Evolutionary conservation across 2,888 invertebrate genomes (phyloP).

Genomic region (Heliconius cydno): DNA sequence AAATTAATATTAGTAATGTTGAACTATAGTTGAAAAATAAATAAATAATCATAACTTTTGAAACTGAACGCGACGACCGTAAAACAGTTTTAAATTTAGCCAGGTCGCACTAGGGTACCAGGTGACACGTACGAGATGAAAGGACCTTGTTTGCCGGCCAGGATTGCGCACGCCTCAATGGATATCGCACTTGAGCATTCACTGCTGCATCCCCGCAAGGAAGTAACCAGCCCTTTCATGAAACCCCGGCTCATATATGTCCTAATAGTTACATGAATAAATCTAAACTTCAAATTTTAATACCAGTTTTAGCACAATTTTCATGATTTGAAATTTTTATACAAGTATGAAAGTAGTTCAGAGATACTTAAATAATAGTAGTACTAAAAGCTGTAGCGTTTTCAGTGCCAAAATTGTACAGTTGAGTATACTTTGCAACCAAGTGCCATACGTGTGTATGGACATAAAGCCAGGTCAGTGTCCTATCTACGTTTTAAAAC

Average conservation of each 20-base stretch:
- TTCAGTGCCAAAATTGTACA: constrained; percentile 35
- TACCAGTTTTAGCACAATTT: neutral
- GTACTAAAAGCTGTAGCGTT: constrained; percentile 21
- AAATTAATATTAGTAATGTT: neutral
- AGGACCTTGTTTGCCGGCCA: constrained; percentile 70
- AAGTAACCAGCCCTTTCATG: constrained; percentile 70
- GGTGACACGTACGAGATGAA: constrained; percentile 72
- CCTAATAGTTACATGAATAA: constrained; percentile 4
- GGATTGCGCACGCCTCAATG: constrained; percentile 63
- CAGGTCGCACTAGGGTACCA: constrained; percentile 67
- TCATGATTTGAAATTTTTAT: neutral
- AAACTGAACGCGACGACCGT: constrained; percentile 13
- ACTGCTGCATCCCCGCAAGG: constrained; percentile 64
- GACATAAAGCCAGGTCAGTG: constrained; percentile 40
- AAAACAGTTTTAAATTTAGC: constrained; percentile 36
- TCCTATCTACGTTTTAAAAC: constrained; percentile 46
- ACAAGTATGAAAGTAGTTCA: constrained; percentile 21
- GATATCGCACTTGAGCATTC: constrained; percentile 73
- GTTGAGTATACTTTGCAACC: constrained; percentile 20
- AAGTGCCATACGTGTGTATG: constrained; percentile 24
- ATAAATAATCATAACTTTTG: neutral
- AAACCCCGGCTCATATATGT: constrained; percentile 44
- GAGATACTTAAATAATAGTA: constrained; percentile 23
- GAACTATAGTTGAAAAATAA: neutral
- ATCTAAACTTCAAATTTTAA: neutral